Evolutionary conservation across 2,888 invertebrate genomes (phyloP).

Genomic region (Apodemia zela): DNA sequence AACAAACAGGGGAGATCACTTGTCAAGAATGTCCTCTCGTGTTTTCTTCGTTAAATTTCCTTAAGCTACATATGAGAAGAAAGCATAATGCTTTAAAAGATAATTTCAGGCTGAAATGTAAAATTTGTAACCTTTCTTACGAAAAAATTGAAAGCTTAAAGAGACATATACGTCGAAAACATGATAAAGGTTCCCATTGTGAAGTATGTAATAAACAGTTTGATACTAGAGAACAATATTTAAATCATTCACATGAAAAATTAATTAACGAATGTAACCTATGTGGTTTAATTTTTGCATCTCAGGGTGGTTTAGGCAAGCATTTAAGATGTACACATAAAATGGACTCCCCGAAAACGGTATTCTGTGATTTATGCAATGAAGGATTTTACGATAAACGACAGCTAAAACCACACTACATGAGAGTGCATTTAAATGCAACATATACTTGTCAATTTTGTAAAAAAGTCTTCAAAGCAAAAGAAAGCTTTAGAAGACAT

Average conservation of each 20-base stretch:
- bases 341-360: constrained; percentile 54
- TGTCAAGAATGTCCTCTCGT: constrained; percentile 64
- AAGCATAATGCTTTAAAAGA: constrained; percentile 65
- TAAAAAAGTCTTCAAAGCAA: constrained; percentile 60
- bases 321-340: constrained; percentile 65
- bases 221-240: constrained; percentile 52
- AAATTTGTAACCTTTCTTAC: constrained; percentile 67
- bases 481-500: constrained; percentile 64
- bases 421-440: constrained; percentile 64
- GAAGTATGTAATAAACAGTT: constrained; percentile 65
- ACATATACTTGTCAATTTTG: constrained; percentile 62
- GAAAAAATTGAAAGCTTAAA: constrained; percentile 70
- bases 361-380: constrained; percentile 61
- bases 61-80: constrained; percentile 67
- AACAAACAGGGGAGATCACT: constrained; percentile 57
- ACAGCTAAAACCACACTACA: constrained; percentile 59
- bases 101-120: constrained; percentile 63
- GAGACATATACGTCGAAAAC: constrained; percentile 64
- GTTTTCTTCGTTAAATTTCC: constrained; percentile 59
- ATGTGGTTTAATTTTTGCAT: constrained; percentile 64
- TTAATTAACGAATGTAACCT: constrained; percentile 57
- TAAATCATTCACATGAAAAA: constrained; percentile 61
- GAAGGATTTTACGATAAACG: constrained; percentile 63
- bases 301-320: constrained; percentile 59
- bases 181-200: constrained; percentile 56